Evolutionary conservation across 1,140 invertebrate genomes (phyloP), one percentile per base, ranked within the genome.

Genomic region (Panagrolaimus sp.): DNA sequence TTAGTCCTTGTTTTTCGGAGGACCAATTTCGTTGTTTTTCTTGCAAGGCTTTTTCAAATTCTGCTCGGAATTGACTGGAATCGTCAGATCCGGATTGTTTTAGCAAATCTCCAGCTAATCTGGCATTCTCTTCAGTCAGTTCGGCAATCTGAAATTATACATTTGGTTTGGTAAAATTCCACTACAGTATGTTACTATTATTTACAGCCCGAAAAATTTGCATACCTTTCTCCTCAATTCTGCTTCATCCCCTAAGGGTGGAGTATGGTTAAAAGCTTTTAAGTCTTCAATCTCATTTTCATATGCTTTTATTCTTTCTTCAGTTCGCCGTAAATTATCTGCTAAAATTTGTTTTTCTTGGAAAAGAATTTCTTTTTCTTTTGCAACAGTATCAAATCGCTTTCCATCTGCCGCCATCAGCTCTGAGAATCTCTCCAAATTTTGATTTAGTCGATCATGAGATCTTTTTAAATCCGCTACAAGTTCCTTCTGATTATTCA

Each of bases 311-410:
- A 38, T 38, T 38, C 32, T 38, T 38, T 38, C 32, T 38, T 38
- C 32, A 38, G 32, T 38, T 38, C 32, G 32, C 32, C 32, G 32
- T 38, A 38, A 38, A 38, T 38, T 38, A 38, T 38, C 32, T 38
- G 32, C 32, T 38, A 38, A 38, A 38, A 38, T 38, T 38, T 38
- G 32, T 38, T 58, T 58, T 14, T 58, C 52, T 12, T 26, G 21
- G 10, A 58, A 28, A n/a, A 58, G 52, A 3, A 26, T 21, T 28
- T 58, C 52, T 28, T 58, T 58, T 24, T 58, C 52, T 17, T 58
- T 58, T 1, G 28, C 52, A 28, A 58, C 52, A 12, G 8, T 3
- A 26, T 58, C 52, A 4, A 58, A 21, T 12, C 52, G 52, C 0
- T 17, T 58, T 2, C 21, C 52, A 26, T 58, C 52, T n/a, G 52